Conservation (phyloP, 2,797 vertebrate genomes). For the Pangasius larnaudii region DNA sequence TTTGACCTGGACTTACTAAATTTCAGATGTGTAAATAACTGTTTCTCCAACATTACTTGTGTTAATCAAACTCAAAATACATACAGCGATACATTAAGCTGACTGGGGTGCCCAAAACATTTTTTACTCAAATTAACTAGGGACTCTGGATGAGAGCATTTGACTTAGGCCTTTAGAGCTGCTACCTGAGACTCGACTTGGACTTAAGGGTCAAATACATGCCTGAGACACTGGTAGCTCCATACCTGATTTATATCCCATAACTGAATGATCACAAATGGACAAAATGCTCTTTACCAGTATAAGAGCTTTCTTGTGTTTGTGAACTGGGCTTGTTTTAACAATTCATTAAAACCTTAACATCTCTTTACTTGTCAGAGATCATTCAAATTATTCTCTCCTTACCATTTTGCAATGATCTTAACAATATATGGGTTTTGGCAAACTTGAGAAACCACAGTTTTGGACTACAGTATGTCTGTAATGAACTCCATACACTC, state of each 20-base stretch:
- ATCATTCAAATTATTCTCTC: conserved; percentile 14
- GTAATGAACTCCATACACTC: conserved; percentile 39
- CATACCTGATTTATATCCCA: not conserved
- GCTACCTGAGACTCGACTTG: not conserved
- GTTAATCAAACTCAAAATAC: not conserved
- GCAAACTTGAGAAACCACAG: conserved; percentile 30
- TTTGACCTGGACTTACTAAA: not conserved
- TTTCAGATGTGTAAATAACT: not conserved
- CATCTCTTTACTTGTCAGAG: conserved; percentile 13
- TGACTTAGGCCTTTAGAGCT: not conserved
- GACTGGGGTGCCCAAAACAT: not conserved
- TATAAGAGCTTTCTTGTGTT: not conserved
- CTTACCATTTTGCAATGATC: conserved; percentile 10
- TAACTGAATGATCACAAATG: not conserved
- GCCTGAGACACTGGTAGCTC: not conserved
- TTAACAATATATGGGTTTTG: conserved; percentile 7
- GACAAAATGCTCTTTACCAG: not conserved
- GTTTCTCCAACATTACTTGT: not conserved
- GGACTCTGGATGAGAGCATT: not conserved
- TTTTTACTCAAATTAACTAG: not conserved
- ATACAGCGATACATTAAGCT: not conserved
- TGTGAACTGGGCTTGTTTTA: not conserved
- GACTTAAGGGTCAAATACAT: not conserved
- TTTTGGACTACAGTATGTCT: not conserved
- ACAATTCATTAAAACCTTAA: conserved; percentile 3